phyloP scores from a whole-genome alignment of 2,797 vertebrate species.

The Vultur gryphus region DNA sequence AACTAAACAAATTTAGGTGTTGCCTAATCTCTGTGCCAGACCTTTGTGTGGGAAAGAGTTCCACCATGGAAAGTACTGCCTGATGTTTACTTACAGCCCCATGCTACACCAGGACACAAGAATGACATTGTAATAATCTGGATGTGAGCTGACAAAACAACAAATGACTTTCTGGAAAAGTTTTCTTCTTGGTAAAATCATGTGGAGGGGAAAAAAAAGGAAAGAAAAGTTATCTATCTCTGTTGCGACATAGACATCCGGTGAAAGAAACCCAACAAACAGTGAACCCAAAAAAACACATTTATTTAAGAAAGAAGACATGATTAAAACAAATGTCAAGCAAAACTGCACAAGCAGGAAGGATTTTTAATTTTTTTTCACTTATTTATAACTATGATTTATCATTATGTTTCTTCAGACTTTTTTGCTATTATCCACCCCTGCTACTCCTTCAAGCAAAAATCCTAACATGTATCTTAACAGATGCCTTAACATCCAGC shows the following conservation, averaged over 20 bases:
- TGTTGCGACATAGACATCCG: background rate
- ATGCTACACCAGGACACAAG: background rate
- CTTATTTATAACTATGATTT: background rate
- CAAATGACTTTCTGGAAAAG: background rate
- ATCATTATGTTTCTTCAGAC: background rate
- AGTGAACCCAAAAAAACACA: background rate
- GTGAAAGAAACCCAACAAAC: background rate
- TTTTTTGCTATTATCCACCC: background rate
- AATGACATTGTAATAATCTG: background rate
- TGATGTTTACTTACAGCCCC: background rate
- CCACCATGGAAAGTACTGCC: background rate
- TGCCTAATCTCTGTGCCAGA: background rate
- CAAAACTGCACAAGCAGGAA: background rate
- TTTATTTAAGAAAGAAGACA: background rate
- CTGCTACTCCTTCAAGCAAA: background rate
- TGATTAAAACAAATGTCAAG: background rate
- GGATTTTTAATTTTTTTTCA: background rate
- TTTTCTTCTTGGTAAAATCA: background rate
- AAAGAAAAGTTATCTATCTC: background rate
- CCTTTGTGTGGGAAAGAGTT: background rate
- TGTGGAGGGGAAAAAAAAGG: rapidly evolving
- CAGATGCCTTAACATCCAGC: background rate
- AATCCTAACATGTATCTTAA: background rate
- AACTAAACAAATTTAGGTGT: background rate
- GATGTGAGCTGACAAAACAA: background rate